phyloP scores from a whole-genome alignment of 2,888 invertebrate species.

The Trissolcus japonicus region DNA sequence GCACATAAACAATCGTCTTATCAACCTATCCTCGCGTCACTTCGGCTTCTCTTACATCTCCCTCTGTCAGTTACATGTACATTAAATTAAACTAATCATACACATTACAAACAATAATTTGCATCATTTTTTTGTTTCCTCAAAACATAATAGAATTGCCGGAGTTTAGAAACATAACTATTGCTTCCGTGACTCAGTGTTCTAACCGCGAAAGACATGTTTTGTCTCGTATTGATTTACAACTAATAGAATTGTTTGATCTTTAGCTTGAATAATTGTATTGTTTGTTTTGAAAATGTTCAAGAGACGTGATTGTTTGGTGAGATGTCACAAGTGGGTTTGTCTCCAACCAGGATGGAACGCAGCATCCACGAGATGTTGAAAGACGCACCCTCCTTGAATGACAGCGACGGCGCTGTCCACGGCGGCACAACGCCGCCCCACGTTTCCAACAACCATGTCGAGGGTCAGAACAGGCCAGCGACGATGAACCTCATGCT shows the following conservation, averaged over 20 bases:
- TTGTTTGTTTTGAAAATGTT: constrained; percentile 5
- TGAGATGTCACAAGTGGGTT: constrained; percentile 59
- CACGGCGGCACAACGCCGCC: constrained; percentile 85
- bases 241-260: not conserved
- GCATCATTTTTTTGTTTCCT: not conserved
- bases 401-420: constrained; percentile 85
- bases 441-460: constrained; percentile 68
- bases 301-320: not conserved
- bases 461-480: constrained; percentile 79
- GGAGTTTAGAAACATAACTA: not conserved
- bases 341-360: constrained; percentile 75
- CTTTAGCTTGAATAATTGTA: not conserved
- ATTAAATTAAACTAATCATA: not conserved
- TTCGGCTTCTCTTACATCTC: not conserved
- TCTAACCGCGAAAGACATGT: too few species aligned
- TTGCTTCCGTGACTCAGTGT: too few species aligned
- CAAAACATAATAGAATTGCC: not conserved
- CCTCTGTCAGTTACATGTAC: not conserved
- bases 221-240: too few species aligned
- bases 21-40: constrained; percentile 5
- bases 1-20: not conserved
- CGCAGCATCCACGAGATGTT: constrained; percentile 91
- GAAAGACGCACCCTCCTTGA: constrained; percentile 87
- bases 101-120: not conserved
- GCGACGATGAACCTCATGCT: constrained; percentile 84